These are phyloP conservation scores for Salminus brasiliensis DNA, from an alignment of 2,113 vertebrate species.

Conservation along the genomic window DNA sequence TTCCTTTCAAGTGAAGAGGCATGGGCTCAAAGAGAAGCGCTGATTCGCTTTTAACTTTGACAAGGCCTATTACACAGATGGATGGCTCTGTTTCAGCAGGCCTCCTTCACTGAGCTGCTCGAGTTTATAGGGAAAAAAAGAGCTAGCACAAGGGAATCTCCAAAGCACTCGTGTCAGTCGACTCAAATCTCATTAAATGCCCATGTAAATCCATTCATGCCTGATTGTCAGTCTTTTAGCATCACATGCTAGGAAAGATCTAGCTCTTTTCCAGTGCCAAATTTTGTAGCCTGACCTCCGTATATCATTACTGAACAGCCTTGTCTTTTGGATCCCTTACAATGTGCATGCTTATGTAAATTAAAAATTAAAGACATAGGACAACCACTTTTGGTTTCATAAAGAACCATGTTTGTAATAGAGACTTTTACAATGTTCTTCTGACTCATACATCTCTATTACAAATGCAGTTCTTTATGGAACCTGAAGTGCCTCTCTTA, in stretches of 20 bases:
- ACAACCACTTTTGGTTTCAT: no score
- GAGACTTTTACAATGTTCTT: no score
- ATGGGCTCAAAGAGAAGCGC: conserved; percentile 58
- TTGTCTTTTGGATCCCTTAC: not conserved
- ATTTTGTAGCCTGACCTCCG: not conserved
- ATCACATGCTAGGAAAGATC: not conserved
- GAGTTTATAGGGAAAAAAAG: not conserved
- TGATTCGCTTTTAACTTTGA: conserved; percentile 67
- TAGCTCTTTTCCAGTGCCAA: not conserved
- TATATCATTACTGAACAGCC: not conserved
- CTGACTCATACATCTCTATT: no score
- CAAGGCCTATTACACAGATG: conserved; percentile 68
- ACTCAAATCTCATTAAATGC: conserved; percentile 3
- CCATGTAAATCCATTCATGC: conserved; percentile 4
- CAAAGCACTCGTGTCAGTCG: not conserved
- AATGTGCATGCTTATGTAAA: not conserved
- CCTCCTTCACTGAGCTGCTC: conserved; percentile 8
- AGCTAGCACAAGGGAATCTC: not conserved
- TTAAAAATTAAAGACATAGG: not conserved
- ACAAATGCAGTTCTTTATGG: no score
- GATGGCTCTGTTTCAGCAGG: conserved; percentile 56
- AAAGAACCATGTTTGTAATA: no score
- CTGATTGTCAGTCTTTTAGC: not conserved
- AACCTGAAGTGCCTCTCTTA: no score
- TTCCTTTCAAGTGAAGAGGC: conserved; percentile 48